Conservation (phyloP, 2,113 vertebrate species). For the Chaetops frenatus region DNA sequence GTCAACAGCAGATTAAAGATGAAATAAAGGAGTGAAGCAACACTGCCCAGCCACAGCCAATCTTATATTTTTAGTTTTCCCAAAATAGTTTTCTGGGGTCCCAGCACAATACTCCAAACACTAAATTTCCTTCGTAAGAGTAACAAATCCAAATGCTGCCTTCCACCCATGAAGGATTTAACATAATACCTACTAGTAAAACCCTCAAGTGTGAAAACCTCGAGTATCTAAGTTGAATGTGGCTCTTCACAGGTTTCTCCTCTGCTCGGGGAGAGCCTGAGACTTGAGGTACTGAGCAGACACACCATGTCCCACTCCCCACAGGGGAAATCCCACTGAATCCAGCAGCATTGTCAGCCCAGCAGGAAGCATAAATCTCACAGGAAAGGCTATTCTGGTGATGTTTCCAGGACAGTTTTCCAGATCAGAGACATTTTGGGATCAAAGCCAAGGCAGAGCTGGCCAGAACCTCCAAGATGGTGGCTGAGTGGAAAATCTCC, state of each 20-base stretch:
- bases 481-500: background rate
- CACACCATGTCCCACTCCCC: background rate
- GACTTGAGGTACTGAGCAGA: background rate
- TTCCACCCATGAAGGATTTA: background rate
- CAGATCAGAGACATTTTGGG: background rate
- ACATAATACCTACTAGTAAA: background rate
- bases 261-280: background rate
- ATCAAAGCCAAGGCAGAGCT: background rate
- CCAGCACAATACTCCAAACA: background rate
- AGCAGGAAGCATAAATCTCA: conserved; percentile 15
- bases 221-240: background rate
- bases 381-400: background rate
- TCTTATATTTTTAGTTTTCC: background rate
- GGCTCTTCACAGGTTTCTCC: background rate
- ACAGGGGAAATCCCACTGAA: background rate
- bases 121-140: background rate
- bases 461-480: background rate
- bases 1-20: background rate
- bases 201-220: background rate
- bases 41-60: background rate
- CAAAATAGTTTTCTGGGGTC: background rate
- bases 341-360: background rate
- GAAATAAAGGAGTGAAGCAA: background rate
- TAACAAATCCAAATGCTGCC: background rate
- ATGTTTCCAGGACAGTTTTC: background rate